Conservation (phyloP, 1,140 invertebrate genomes). For the Rhyzopertha dominica region DNA sequence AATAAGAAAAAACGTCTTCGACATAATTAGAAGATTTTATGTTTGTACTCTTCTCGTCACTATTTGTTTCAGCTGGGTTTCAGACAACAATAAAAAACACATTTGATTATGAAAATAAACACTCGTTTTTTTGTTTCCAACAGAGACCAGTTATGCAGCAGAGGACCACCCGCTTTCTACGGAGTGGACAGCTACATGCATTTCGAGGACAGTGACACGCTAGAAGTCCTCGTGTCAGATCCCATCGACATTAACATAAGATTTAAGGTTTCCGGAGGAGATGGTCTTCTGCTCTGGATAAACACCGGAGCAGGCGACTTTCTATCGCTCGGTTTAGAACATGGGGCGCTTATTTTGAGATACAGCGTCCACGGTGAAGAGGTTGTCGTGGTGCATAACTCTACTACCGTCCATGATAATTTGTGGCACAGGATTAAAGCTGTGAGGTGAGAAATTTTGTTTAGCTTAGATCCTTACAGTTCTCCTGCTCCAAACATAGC, state of each 20-base stretch:
- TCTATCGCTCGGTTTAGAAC: constrained; percentile 76
- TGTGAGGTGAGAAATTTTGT: constrained; percentile 67
- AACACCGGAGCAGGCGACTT: constrained; percentile 69
- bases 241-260: constrained; percentile 75
- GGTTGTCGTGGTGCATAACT: constrained; percentile 75
- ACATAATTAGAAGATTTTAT: too few species aligned
- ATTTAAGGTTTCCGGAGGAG: constrained; percentile 60
- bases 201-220: constrained; percentile 63
- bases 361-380: constrained; percentile 71
- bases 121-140: too few species aligned
- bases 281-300: constrained; percentile 85
- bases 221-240: constrained; percentile 66
- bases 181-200: constrained; percentile 64
- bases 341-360: constrained; percentile 62
- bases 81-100: too few species aligned
- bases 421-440: constrained; percentile 86
- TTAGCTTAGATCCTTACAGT: not conserved
- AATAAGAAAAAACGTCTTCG: too few species aligned
- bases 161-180: constrained; percentile 41
- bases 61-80: too few species aligned
- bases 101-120: too few species aligned
- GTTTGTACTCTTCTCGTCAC: too few species aligned
- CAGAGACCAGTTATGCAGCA: constrained; percentile 39
- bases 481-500: too few species aligned
- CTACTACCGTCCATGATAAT: constrained; percentile 83